These are phyloP conservation scores for Eustalomyia histrio DNA, from an alignment of 2,888 invertebrate genomes.

Conservation along the genomic window DNA sequence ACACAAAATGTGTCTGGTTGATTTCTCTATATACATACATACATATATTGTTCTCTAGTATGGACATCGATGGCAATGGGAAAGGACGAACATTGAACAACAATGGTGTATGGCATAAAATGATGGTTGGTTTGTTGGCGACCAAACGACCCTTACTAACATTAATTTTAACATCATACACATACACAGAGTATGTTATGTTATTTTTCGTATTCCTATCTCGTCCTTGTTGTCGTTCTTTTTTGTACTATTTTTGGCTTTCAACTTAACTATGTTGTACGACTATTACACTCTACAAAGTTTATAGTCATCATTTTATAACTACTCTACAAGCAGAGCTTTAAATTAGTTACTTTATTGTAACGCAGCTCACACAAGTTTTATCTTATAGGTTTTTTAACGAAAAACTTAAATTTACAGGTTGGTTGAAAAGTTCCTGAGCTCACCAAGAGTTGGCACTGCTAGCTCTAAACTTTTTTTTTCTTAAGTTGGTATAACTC, in stretches of 20 bases:
- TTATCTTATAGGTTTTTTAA: too few species aligned
- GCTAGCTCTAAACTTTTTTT: too few species aligned
- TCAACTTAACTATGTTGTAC: background rate
- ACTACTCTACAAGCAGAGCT: background rate
- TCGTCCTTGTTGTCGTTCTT: background rate
- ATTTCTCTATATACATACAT: too few species aligned
- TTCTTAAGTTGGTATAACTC: too few species aligned
- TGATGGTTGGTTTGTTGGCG: constrained; percentile 24
- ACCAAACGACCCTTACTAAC: constrained; percentile 55
- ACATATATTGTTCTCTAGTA: background rate
- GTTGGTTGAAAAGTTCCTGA: too few species aligned
- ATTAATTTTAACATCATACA: constrained; percentile 43
- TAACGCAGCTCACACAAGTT: too few species aligned
- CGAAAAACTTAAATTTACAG: too few species aligned
- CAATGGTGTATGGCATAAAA: constrained; percentile 11
- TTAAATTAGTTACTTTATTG: too few species aligned
- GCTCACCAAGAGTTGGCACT: too few species aligned
- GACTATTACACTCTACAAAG: constrained; percentile 3
- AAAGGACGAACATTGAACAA: background rate
- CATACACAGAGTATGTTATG: background rate
- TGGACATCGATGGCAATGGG: background rate
- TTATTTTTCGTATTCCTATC: constrained; percentile 18
- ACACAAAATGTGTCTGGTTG: constrained; percentile 34
- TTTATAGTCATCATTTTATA: constrained; percentile 4
- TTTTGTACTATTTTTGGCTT: background rate